A percentile compares a stretch with the other conserved stretches of the same genome.
Evolutionary conservation across 1,140 invertebrate genomes (phyloP).

Genomic region (Prorops nasuta): DNA sequence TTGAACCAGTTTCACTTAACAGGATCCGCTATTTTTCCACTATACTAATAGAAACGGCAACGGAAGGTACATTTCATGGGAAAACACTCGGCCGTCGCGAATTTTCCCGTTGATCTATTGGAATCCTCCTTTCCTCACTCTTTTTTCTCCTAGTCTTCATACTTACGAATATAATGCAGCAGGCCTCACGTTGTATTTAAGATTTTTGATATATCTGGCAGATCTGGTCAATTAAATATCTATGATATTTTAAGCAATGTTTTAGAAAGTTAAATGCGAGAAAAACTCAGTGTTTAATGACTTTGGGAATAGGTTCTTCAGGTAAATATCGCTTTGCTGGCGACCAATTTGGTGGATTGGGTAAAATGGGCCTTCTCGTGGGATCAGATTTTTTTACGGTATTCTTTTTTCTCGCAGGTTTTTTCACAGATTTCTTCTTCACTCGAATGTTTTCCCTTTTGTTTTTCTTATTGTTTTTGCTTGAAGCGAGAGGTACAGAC

Average conservation of each 20-base stretch:
- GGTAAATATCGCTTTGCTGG: constrained; percentile 24
- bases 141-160: too few relatives aligned
- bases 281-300: constrained; percentile 27
- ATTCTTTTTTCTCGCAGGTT: constrained; percentile 1
- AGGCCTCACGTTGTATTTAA: too few relatives aligned
- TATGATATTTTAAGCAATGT: too few relatives aligned
- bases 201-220: too few relatives aligned
- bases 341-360: constrained; percentile 24
- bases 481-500: too few relatives aligned
- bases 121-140: not conserved
- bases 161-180: too few relatives aligned
- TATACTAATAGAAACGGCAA: too few relatives aligned
- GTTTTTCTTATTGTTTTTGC: too few relatives aligned
- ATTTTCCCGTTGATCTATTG: too few relatives aligned
- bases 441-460: constrained; percentile 1
- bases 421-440: constrained; percentile 1
- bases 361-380: constrained; percentile 21
- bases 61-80: constrained; percentile 44
- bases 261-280: too few relatives aligned
- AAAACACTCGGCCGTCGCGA: constrained; percentile 19
- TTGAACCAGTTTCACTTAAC: constrained; percentile 36
- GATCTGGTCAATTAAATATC: too few relatives aligned
- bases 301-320: constrained; percentile 32
- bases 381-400: not conserved
- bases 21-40: constrained; percentile 23